Percentiles rank a stretch among this genome's conserved stretches.
phyloP scores from a whole-genome alignment of 2,797 vertebrate genomes.

The Acropternis orthonyx region DNA sequence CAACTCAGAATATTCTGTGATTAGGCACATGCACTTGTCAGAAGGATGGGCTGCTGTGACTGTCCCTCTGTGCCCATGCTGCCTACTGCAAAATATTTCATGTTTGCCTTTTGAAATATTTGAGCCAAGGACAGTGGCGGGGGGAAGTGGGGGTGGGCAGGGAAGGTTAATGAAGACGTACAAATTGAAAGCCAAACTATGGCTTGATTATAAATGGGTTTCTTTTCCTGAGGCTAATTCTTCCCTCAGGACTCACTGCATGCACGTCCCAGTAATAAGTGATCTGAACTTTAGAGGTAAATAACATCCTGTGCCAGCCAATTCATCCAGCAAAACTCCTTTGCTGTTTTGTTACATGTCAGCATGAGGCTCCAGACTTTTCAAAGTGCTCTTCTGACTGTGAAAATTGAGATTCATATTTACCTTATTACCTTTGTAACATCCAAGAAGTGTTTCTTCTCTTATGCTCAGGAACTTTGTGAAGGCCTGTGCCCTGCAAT shows the following conservation, averaged over 20 bases:
- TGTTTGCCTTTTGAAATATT: neutral
- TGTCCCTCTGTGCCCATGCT: neutral
- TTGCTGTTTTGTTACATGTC: neutral
- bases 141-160: fast-evolving
- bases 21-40: neutral
- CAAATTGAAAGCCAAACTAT: neutral
- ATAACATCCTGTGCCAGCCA: neutral
- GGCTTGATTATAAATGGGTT: neutral
- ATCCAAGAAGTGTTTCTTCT: neutral
- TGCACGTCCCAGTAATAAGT: neutral
- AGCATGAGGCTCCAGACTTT: neutral
- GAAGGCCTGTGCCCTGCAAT: neutral
- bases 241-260: neutral
- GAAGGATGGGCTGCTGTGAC: neutral
- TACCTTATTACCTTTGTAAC: neutral
- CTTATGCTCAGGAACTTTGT: neutral
- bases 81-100: neutral
- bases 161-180: neutral
- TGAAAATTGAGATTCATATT: conserved; percentile 9
- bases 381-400: neutral
- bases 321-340: conserved; percentile 3
- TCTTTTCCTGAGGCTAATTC: neutral
- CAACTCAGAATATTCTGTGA: neutral
- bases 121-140: neutral
- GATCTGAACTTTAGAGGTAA: conserved; percentile 24